Conservation (phyloP, 2,797 vertebrate species). For the Propithecus deckenii region DNA sequence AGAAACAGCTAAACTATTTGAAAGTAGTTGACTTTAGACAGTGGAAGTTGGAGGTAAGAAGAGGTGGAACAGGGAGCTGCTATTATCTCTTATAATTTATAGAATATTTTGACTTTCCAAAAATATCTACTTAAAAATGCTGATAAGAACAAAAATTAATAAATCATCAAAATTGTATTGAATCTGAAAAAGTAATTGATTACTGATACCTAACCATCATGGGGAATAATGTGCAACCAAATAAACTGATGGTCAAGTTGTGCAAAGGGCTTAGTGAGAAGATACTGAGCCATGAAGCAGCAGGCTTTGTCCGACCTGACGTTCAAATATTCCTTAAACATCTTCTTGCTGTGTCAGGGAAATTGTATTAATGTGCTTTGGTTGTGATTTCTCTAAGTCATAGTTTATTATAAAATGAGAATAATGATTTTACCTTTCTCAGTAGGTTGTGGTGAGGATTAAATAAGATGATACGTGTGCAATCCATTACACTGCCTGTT, state of each 20-base stretch:
- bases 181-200: background rate
- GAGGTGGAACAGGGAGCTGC: background rate
- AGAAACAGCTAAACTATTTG: background rate
- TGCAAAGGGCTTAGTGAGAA: background rate
- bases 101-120: background rate
- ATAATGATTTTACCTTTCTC: background rate
- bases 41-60: background rate
- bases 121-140: background rate
- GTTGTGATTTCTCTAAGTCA: background rate
- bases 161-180: background rate
- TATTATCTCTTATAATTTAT: background rate
- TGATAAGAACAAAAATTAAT: conserved; percentile 8
- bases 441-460: background rate
- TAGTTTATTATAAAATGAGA: background rate
- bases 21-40: background rate
- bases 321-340: background rate
- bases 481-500: background rate
- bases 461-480: background rate
- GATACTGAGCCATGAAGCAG: background rate
- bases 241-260: background rate
- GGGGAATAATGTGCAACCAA: background rate
- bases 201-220: background rate
- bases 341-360: background rate
- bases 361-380: background rate
- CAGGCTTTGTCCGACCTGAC: background rate